Base-by-base conservation (phyloP, 2,113 vertebrate species). In the Vireo altiloquus region DNA sequence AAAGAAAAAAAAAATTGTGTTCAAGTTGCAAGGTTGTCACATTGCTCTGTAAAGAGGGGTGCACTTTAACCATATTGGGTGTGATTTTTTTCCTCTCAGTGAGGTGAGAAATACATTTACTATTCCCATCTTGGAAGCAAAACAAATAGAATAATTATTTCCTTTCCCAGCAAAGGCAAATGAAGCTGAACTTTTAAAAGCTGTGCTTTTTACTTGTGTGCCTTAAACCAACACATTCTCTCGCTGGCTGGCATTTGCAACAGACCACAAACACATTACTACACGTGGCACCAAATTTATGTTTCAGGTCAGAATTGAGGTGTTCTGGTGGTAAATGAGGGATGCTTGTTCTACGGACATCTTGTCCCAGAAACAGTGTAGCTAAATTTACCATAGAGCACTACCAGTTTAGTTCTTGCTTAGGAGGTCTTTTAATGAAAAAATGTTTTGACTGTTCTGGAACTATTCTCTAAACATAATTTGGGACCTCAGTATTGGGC, bases 131-230 rank as follows among this genome's bases (percentile, higher is more conserved):
- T 80, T 94, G 87, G 60, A 82, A 91, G 80, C 59, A 89, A 78
- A 96, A 78, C 76, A 95, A 95, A 90, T 22, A 81, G 37, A 92
- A 81, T 93, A 90, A 95, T 93, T 82, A 89, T 82, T 95, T 93
- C 82, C 60, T 96, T 95, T 96, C 76, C 85, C 60, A 94, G 82
- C 71, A 95, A 92, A 93, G 64, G 82, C 84, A 91, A 95, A 92
- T 9, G 11, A 78, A 92, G 65, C 72, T 84, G 80, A 95, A 93
- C 57, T 81, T 89, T 16, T 16, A 46, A 78, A 78, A 68, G 53
- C 44, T 78, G 72, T 57, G 65, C 37, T 83, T 97, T 90, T 93
- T 46, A 69, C 22, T 84, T 56, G 37, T 39, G 16, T 76, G 46
- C 53, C 37, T 65, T 84, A 90, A 93, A 61, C 25, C 40, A 69